Evolutionary conservation across 2,113 vertebrate genomes (phyloP), one percentile per base, ranked within the genome.

Genomic region (Tachysurus vachellii): DNA sequence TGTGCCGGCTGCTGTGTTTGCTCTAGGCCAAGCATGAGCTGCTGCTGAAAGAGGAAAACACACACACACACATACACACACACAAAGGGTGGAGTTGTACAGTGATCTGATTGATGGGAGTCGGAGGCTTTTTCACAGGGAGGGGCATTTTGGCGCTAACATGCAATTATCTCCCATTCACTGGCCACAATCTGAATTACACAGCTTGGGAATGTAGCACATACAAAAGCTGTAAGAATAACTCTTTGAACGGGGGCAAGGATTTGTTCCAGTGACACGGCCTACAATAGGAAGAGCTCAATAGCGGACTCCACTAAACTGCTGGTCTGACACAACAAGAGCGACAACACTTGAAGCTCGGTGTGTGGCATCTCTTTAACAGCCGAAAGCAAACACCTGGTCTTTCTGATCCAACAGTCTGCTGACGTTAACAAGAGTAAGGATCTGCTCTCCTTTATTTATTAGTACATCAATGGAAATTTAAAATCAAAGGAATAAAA

Each of bases 111-210:
- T 93, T 91, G 94, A 95, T 94, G 93, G 90, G 91, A 93, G 94
- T 91, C 88, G 90, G 91, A 90, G 91, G 92, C 92, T 94, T 91
- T 93, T 91, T 91, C 61, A 79, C 90, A 93, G 93, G 94, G 94
- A 75, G 94, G 91, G 93, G 93, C 56, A 85, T 86, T 81, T 90
- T 92, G 91, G 91, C 90, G 93, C 93, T 93, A 93, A 94, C 92
- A 86, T 94, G 93, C 93, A 95, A 95, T 95, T 95, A 96, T 92
- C 89, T 91, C 90, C 91, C 92, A 94, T 95, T 95, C 93, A 94
- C 93, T 92, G 93, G 93, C 90, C 93, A 93, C 91, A 93, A 89
- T 92, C 92, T 91, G 92, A 91, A 92, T 91, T 93, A 91, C 90
- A 93, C 87, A 89, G 92, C 82, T 87, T 88, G 89, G 82, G 80